phyloP scores from a whole-genome alignment of 2,113 vertebrate genomes.

The Zapus hudsonius region DNA sequence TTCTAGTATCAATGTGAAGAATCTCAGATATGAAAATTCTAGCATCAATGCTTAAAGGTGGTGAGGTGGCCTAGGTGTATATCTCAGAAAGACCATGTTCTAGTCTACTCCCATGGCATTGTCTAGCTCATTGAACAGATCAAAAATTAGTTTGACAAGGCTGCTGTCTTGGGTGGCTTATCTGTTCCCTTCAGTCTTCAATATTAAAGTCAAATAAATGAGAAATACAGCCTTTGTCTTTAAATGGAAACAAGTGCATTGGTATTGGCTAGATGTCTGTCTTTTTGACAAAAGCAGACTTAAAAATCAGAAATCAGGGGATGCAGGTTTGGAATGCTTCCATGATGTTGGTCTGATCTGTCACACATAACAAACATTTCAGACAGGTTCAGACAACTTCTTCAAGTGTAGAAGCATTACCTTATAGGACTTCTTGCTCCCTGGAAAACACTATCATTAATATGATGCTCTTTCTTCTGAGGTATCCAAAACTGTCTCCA shows the following conservation, averaged over 20 bases:
- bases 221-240: background rate
- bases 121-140: background rate
- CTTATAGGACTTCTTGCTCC: background rate
- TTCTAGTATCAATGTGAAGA: background rate
- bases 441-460: background rate
- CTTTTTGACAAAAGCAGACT: background rate
- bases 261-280: background rate
- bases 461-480: background rate
- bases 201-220: background rate
- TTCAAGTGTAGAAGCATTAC: background rate
- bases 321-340: background rate
- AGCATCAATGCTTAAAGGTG: background rate
- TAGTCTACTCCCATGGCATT: background rate
- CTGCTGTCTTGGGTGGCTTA: background rate
- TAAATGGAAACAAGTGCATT: background rate
- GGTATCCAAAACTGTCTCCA: background rate
- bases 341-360: fast-evolving
- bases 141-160: background rate
- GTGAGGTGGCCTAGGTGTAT: background rate
- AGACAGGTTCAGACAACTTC: background rate
- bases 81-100: background rate
- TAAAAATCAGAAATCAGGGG: background rate
- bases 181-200: background rate
- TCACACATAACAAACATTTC: background rate
- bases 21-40: background rate